These are phyloP conservation scores for Tringa solitaria DNA, from an alignment of 2,113 vertebrate genomes.

Conservation along the genomic window DNA sequence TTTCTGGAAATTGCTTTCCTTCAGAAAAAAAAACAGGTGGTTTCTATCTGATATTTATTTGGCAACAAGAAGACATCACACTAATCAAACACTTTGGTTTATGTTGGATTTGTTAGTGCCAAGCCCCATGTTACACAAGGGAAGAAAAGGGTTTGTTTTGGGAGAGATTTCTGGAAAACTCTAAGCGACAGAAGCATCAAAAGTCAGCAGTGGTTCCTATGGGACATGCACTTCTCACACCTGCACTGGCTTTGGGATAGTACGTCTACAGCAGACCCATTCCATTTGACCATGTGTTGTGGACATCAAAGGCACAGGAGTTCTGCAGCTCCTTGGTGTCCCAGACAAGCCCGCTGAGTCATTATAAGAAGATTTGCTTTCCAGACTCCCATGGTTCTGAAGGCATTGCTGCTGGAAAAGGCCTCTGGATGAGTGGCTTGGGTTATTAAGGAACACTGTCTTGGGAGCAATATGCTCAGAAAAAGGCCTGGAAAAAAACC, in stretches of 20 bases:
- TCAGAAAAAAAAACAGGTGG: not conserved
- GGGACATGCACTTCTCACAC: accelerated
- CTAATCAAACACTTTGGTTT: not conserved
- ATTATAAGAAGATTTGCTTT: not conserved
- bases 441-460: not conserved
- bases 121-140: not conserved
- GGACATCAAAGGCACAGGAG: not conserved
- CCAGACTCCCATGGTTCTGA: not conserved
- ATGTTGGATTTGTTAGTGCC: not conserved
- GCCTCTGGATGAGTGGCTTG: not conserved
- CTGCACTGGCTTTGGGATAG: not conserved
- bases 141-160: not conserved
- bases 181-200: not conserved
- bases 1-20: not conserved
- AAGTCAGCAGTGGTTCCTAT: not conserved
- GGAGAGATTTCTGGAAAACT: not conserved
- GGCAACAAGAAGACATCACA: not conserved
- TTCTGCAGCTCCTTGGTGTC: not conserved
- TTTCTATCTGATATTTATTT: not conserved
- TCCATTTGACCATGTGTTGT: not conserved
- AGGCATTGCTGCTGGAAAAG: not conserved
- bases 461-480: not conserved
- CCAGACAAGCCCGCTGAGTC: not conserved
- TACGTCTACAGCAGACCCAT: not conserved
- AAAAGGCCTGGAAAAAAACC: not conserved